Evolutionary conservation across 2,113 vertebrate genomes (phyloP).

Genomic region (Emydura subglobosa): DNA sequence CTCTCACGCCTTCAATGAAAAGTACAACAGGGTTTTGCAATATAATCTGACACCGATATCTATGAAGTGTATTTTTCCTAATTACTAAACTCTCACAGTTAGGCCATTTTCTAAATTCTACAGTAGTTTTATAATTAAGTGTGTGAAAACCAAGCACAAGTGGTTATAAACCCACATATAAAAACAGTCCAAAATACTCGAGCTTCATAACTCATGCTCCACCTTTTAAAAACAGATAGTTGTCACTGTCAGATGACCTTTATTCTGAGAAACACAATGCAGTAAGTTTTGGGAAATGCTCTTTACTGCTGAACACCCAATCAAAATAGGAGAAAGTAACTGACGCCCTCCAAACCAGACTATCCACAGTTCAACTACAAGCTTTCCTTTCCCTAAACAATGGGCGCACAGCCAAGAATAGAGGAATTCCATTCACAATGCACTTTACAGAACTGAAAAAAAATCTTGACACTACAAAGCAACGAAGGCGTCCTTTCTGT

Average conservation of each 20-base stretch:
- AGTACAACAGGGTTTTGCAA: not conserved
- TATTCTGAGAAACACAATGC: not conserved
- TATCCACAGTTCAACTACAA: conserved; percentile 2
- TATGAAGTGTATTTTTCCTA: not conserved
- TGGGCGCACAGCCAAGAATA: conserved; percentile 2
- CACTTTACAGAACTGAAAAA: conserved; percentile 8
- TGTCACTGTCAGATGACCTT: not conserved
- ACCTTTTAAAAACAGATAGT: not conserved
- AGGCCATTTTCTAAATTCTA: not conserved
- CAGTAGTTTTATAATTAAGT: not conserved
- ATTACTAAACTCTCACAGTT: not conserved
- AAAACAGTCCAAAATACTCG: not conserved
- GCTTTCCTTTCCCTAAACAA: not conserved
- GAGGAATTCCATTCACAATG: conserved; percentile 14
- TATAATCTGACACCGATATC: fast-evolving
- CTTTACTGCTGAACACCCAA: not conserved
- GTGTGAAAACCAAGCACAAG: not conserved
- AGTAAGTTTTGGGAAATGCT: not conserved
- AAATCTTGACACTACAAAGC: not conserved
- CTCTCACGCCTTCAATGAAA: not conserved
- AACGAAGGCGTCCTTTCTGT: not conserved
- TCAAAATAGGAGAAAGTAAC: conserved; percentile 11
- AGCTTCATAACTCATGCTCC: not conserved
- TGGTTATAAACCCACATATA: not conserved
- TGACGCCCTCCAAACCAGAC: not conserved